phyloP scores from a whole-genome alignment of 1,140 invertebrate genomes.

The Drosophila pseudoobscura region DNA sequence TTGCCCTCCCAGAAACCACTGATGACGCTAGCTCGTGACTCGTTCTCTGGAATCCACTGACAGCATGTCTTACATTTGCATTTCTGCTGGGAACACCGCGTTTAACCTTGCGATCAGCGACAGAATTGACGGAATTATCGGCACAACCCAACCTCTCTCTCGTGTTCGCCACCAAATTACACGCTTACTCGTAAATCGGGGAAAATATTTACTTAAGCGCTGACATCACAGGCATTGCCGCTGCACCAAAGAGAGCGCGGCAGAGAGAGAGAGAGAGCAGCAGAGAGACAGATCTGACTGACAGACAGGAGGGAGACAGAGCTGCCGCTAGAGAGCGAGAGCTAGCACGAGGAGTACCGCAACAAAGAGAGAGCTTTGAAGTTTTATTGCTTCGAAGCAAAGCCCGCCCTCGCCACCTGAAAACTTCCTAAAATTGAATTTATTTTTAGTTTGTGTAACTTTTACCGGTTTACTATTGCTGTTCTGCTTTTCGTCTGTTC shows the following conservation, averaged over 20 bases:
- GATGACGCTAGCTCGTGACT: slow-evolving; percentile 44
- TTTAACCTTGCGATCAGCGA: slow-evolving; percentile 38
- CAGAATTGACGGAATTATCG: neutral
- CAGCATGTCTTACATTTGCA: slow-evolving; percentile 49
- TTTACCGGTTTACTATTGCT: slow-evolving; percentile 58
- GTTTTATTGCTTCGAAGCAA: no score
- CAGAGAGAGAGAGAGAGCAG: slow-evolving; percentile 4
- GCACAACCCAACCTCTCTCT: neutral
- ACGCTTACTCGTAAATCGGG: slow-evolving; percentile 62
- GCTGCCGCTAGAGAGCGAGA: neutral
- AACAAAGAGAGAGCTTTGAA: no score
- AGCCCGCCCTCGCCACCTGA: no score
- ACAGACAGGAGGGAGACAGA: no score
- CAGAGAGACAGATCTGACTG: neutral
- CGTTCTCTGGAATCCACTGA: slow-evolving; percentile 9
- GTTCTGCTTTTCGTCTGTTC: neutral
- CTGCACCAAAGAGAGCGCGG: slow-evolving; percentile 13
- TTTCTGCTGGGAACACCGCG: slow-evolving; percentile 19
- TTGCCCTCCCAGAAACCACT: neutral
- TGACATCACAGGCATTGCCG: slow-evolving; percentile 67
- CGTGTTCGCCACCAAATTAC: slow-evolving; percentile 61
- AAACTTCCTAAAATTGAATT: no score
- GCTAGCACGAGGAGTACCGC: no score
- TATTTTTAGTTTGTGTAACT: slow-evolving; percentile 34
- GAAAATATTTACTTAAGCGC: slow-evolving; percentile 76